These are phyloP conservation scores for Erythrocebus patas DNA, from an alignment of 2,113 vertebrate species.

Conservation along the genomic window DNA sequence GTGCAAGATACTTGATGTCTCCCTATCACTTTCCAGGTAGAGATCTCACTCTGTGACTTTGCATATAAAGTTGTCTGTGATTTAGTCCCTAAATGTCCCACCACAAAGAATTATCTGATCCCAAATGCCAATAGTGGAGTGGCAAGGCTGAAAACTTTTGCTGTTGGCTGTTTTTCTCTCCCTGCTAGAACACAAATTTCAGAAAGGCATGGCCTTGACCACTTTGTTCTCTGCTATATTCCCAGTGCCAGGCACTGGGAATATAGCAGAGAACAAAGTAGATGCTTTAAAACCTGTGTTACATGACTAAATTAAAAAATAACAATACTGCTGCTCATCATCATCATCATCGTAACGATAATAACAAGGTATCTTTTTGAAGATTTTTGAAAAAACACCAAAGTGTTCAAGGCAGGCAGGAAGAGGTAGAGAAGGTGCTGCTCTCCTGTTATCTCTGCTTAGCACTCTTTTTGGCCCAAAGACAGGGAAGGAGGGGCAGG, in stretches of 20 bases:
- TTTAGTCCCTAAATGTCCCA: no score
- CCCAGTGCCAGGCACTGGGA: background rate
- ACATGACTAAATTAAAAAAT: background rate
- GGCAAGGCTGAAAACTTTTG: background rate
- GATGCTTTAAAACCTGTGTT: background rate
- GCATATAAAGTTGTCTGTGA: no score
- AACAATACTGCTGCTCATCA: background rate
- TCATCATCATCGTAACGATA: no score
- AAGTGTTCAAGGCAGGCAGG: background rate
- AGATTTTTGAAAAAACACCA: background rate
- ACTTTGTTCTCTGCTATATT: background rate
- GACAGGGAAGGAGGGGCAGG: background rate
- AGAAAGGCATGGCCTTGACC: background rate
- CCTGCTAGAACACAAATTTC: background rate
- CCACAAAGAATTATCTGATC: background rate
- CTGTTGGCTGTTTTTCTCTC: background rate
- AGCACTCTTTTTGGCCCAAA: background rate
- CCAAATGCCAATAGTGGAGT: rapidly evolving
- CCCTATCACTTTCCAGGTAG: no score
- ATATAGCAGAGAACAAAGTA: background rate
- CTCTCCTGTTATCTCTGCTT: background rate
- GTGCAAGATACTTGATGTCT: background rate
- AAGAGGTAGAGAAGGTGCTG: rapidly evolving
- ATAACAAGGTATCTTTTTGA: background rate
- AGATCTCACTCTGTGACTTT: no score